These are phyloP conservation scores for Pelecanoides urinatrix DNA, from an alignment of 2,113 vertebrate genomes.

Conservation along the genomic window DNA sequence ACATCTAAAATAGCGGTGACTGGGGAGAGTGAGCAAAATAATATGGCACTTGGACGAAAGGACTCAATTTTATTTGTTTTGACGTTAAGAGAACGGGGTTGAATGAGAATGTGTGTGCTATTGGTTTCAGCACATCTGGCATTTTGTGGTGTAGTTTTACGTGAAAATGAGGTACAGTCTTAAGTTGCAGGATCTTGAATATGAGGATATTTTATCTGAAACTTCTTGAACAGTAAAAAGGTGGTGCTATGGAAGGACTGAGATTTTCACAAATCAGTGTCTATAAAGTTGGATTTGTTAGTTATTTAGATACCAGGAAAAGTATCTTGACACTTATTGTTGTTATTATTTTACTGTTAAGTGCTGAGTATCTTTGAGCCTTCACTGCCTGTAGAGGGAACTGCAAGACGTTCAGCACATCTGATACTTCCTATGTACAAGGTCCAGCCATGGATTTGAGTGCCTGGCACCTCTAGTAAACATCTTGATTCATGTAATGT, in stretches of 20 bases:
- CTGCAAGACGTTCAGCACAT: not conserved
- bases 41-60: not conserved
- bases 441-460: not conserved
- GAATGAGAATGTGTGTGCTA: not conserved
- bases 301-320: not conserved
- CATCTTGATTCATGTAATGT: conserved; percentile 23
- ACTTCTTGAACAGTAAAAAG: not conserved
- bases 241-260: not conserved
- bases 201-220: not conserved
- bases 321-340: not conserved
- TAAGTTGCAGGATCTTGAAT: not conserved
- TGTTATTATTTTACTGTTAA: not conserved
- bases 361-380: not conserved
- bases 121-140: not conserved
- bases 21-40: not conserved
- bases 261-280: not conserved
- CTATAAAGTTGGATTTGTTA: not conserved
- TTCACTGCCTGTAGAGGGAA: not conserved
- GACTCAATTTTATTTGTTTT: not conserved
- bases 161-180: not conserved
- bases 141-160: not conserved
- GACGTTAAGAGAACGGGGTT: not conserved
- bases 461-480: conserved; percentile 4
- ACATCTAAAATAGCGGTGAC: not conserved
- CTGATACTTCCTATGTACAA: conserved; percentile 4